Evolutionary conservation across 2,113 vertebrate species (phyloP).

Genomic region (Cephalopterus ornatus): DNA sequence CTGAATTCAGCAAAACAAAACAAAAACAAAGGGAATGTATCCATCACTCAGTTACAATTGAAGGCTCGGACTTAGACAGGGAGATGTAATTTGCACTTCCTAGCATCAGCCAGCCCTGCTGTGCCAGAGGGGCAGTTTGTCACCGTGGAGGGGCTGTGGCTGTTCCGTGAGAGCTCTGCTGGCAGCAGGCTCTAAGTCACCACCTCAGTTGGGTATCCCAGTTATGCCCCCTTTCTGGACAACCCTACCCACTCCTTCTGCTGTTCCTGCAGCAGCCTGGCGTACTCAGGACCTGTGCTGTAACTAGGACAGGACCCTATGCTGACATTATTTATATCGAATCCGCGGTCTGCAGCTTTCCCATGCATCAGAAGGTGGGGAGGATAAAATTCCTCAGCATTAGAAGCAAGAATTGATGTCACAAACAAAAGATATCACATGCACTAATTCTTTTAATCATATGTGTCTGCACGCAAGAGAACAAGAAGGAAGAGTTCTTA

Average conservation of each 20-base stretch:
- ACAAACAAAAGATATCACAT: not conserved
- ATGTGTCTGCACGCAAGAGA: not conserved
- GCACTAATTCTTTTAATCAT: not conserved
- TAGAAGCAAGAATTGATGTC: not conserved
- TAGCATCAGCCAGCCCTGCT: not conserved
- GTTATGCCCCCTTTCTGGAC: not conserved
- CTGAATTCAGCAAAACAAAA: conserved; percentile 22
- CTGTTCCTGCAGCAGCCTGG: not conserved
- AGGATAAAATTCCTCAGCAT: not conserved
- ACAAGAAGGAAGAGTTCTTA: not conserved
- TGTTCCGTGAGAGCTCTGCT: not conserved
- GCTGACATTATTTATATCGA: not conserved
- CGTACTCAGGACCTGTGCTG: not conserved
- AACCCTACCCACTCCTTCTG: not conserved
- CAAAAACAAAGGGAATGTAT: not conserved
- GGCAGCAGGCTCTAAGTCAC: not conserved
- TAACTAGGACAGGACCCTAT: no score
- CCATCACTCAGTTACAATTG: not conserved
- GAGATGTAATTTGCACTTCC: not conserved
- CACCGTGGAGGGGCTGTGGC: not conserved
- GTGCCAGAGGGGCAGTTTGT: not conserved
- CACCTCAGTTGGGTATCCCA: not conserved
- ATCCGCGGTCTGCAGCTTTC: not conserved
- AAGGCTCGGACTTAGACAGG: not conserved
- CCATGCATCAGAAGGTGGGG: not conserved